phyloP scores from a whole-genome alignment of 2,888 invertebrate species.

The Uropetala carovei region DNA sequence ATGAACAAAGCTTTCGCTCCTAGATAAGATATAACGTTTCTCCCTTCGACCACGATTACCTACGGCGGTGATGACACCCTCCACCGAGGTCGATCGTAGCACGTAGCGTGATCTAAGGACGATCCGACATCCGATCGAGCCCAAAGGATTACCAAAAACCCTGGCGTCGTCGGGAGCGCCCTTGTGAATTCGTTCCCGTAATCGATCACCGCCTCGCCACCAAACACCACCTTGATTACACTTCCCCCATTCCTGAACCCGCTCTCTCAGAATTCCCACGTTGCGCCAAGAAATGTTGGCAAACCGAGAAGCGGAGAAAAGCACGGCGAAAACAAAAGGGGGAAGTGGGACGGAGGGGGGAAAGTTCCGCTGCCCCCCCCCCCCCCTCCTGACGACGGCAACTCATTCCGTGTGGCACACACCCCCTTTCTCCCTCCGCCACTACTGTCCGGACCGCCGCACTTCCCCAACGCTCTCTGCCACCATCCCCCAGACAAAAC shows the following conservation, averaged over 20 bases:
- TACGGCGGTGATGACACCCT: background rate
- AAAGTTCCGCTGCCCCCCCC: background rate
- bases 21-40: too few relatives aligned
- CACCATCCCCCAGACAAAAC: background rate
- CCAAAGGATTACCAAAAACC: slow-evolving; percentile 6
- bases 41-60: background rate
- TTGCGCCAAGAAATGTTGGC: slow-evolving; percentile 49
- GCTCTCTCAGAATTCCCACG: slow-evolving; percentile 11
- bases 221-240: slow-evolving; percentile 19
- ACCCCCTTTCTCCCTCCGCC: too few relatives aligned
- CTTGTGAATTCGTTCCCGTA: background rate
- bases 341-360: slow-evolving; percentile 21
- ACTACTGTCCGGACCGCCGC: background rate
- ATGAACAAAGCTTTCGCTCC: too few relatives aligned
- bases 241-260: slow-evolving; percentile 4
- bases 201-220: background rate
- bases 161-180: background rate
- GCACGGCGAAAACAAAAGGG: background rate
- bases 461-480: background rate
- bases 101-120: background rate
- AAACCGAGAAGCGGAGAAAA: slow-evolving; percentile 35
- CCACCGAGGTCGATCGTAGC: background rate
- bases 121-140: background rate
- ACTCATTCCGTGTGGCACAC: too few relatives aligned
- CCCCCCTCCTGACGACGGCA: too few relatives aligned